Percentiles rank a stretch among this genome's conserved stretches.
Conservation (phyloP, 2,113 vertebrate genomes). For the Grammomys dolichurus region DNA sequence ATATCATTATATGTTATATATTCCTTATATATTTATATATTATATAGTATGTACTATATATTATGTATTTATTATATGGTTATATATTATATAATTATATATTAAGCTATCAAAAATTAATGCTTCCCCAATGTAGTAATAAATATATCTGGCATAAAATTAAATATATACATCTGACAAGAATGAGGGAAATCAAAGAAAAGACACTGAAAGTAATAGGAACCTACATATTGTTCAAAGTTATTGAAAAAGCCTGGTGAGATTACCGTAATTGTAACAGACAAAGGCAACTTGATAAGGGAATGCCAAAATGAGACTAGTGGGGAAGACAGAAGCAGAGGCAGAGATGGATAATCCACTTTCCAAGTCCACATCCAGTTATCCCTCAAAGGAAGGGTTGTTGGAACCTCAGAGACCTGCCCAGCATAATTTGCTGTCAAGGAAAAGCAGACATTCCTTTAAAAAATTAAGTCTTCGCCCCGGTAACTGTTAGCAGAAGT, state of each 20-base stretch:
- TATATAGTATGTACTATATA: too few relatives aligned
- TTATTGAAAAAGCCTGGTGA: conserved; percentile 9
- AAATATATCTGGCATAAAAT: conserved; percentile 47
- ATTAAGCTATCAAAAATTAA: neutral
- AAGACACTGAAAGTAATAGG: conserved; percentile 49
- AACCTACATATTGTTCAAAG: conserved; percentile 60
- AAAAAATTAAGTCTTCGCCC: conserved; percentile 77
- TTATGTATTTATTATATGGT: too few relatives aligned
- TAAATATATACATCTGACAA: conserved; percentile 17
- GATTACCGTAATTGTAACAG: conserved; percentile 70
- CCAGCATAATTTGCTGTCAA: conserved; percentile 77
- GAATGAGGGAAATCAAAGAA: conserved; percentile 61
- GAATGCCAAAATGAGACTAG: conserved; percentile 60
- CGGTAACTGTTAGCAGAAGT: conserved; percentile 69
- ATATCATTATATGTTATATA: too few relatives aligned
- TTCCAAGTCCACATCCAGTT: conserved; percentile 67
- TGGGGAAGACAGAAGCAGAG: conserved; percentile 55
- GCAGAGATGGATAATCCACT: conserved; percentile 77
- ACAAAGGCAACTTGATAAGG: conserved; percentile 67
- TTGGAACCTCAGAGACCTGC: conserved; percentile 66
- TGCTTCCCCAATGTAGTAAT: neutral
- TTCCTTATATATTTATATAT: too few relatives aligned
- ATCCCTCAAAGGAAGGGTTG: conserved; percentile 55
- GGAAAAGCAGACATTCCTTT: conserved; percentile 71
- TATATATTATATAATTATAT: neutral